A percentile compares a stretch with the other conserved stretches of the same genome.
Evolutionary conservation across 2,797 vertebrate genomes (phyloP).

Genomic region (Rhinella marina): DNA sequence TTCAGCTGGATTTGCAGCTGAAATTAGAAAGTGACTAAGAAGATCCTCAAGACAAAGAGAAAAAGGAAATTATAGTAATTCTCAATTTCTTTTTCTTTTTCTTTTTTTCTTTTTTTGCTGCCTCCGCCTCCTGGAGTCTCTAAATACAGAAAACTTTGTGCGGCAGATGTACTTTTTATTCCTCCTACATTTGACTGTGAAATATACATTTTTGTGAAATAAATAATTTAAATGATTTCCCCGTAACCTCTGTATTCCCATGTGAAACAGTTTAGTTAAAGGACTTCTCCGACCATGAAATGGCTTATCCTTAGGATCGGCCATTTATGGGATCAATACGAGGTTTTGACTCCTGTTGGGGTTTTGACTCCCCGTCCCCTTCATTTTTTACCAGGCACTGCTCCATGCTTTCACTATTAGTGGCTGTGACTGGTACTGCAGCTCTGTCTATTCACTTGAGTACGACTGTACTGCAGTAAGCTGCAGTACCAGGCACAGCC

Average conservation of each 20-base stretch:
- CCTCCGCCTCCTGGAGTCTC: background rate
- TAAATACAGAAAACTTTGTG: background rate
- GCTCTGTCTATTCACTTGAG: background rate
- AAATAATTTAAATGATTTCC: too few species aligned
- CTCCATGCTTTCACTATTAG: too few species aligned
- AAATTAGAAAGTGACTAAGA: background rate
- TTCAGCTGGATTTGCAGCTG: background rate
- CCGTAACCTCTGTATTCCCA: background rate
- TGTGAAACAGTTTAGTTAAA: background rate
- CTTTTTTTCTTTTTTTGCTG: background rate
- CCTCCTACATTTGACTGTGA: too few species aligned
- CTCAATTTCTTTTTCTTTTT: too few species aligned
- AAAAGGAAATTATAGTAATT: slow-evolving; percentile 5
- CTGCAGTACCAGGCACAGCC: too few species aligned
- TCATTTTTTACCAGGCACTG: background rate
- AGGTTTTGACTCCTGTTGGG: too few species aligned
- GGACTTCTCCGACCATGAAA: background rate
- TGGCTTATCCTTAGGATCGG: too few species aligned
- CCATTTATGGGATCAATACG: too few species aligned
- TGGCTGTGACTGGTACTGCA: background rate
- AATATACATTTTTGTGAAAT: too few species aligned
- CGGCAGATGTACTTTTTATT: background rate
- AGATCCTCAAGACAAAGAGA: background rate
- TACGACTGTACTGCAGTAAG: too few species aligned
- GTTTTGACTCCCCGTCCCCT: background rate